These are phyloP conservation scores for Gerris buenoi DNA, from an alignment of 1,140 invertebrate genomes.

Conservation along the genomic window DNA sequence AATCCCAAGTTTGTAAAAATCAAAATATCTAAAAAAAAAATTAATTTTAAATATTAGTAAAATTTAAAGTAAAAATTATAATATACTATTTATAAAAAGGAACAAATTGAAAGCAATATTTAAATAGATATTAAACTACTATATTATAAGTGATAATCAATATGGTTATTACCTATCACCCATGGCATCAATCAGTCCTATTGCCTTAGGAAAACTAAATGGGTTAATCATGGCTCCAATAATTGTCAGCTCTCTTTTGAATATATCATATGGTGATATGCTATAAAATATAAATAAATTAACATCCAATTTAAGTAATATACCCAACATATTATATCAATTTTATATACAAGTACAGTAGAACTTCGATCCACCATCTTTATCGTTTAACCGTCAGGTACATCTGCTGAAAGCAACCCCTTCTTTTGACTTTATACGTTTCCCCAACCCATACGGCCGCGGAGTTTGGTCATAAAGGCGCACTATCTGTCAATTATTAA, in stretches of 20 bases:
- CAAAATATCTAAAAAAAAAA: slow-evolving; percentile 37
- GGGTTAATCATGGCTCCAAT: slow-evolving; percentile 50
- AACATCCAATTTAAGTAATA: background rate
- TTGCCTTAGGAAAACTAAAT: slow-evolving; percentile 43
- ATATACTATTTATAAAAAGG: slow-evolving; percentile 1
- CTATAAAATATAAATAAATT: slow-evolving; percentile 32
- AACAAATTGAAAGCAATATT: background rate
- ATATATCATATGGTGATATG: slow-evolving; percentile 40
- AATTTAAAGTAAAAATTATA: slow-evolving; percentile 2
- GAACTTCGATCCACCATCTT: too few relatives aligned
- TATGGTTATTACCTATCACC: slow-evolving; percentile 33
- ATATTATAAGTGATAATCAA: background rate
- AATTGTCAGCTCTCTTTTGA: slow-evolving; percentile 44
- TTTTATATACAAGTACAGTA: background rate
- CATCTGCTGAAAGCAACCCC: background rate
- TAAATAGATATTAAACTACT: background rate
- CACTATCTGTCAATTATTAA: too few relatives aligned
- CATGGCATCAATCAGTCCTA: slow-evolving; percentile 43
- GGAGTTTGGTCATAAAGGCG: background rate
- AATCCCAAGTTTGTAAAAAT: slow-evolving; percentile 46
- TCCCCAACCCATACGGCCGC: background rate
- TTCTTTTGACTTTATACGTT: background rate
- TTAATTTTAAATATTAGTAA: slow-evolving; percentile 1
- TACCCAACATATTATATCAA: background rate
- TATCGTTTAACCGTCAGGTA: background rate